Conservation (phyloP, 2,113 vertebrate species). For the Garra rufa region DNA sequence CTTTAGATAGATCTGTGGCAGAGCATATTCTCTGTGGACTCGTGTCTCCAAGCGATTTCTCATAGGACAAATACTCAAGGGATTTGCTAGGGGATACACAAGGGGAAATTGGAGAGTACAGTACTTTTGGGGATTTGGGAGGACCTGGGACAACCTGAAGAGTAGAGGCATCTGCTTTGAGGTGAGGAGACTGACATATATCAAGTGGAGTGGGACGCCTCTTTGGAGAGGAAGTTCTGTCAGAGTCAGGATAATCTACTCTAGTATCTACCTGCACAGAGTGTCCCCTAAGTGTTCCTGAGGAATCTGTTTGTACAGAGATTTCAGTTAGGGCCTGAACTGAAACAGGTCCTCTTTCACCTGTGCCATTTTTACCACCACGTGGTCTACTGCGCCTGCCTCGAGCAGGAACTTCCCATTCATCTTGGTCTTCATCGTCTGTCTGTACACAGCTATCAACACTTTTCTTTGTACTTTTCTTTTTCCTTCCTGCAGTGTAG, state of each 20-base stretch:
- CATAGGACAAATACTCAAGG: slow-evolving; percentile 96
- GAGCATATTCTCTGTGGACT: slow-evolving; percentile 88
- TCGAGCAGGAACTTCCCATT: slow-evolving; percentile 89
- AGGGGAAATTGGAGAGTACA: slow-evolving; percentile 96
- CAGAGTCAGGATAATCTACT: slow-evolving; percentile 91
- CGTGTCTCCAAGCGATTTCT: slow-evolving; percentile 89
- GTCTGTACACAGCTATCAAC: slow-evolving; percentile 98
- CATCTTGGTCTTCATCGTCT: slow-evolving; percentile 98
- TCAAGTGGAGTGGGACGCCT: slow-evolving; percentile 93
- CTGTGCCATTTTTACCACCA: slow-evolving; percentile 79
- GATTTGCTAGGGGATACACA: slow-evolving; percentile 92
- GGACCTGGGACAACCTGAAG: slow-evolving; percentile 87
- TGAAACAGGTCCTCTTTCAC: slow-evolving; percentile 86
- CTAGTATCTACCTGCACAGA: slow-evolving; percentile 86
- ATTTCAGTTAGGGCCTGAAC: slow-evolving; percentile 96
- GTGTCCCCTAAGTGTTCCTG: slow-evolving; percentile 88
- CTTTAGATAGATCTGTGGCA: slow-evolving; percentile 81
- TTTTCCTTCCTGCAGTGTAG: slow-evolving; percentile 86
- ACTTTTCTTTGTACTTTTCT: slow-evolving; percentile 84
- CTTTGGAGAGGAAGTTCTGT: slow-evolving; percentile 88
- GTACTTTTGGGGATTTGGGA: slow-evolving; percentile 95
- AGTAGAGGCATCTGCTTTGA: slow-evolving; percentile 85
- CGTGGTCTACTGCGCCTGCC: slow-evolving; percentile 86
- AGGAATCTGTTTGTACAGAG: slow-evolving; percentile 94
- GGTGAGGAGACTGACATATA: slow-evolving; percentile 88